phyloP scores from a whole-genome alignment of 1,140 invertebrate genomes.

The Proales similis region DNA sequence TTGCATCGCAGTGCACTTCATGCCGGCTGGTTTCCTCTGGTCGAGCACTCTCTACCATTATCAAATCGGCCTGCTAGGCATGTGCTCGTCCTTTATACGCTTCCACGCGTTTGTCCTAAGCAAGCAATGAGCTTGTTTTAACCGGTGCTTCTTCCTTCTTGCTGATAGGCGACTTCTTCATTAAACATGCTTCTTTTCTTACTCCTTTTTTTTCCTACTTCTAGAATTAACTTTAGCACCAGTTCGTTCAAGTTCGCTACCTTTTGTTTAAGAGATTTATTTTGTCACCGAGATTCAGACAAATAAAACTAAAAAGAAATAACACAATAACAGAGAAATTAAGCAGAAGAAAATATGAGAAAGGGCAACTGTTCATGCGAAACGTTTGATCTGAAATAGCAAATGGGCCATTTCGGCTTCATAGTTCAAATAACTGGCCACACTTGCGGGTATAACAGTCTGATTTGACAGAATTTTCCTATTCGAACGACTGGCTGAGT shows the following conservation, averaged over 20 bases:
- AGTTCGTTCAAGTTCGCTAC: no score
- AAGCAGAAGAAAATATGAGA: no score
- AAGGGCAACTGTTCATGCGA: no score
- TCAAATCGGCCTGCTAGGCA: conserved; percentile 28
- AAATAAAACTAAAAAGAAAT: not conserved
- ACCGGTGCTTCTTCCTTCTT: not conserved
- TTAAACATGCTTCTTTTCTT: not conserved
- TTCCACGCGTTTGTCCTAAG: conserved; percentile 32
- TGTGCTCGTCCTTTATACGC: conserved; percentile 15
- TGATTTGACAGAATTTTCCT: no score
- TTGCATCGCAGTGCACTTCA: conserved; percentile 33
- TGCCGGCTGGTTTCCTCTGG: conserved; percentile 35
- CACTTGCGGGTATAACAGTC: no score
- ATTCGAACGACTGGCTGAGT: no score
- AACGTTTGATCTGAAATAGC: no score
- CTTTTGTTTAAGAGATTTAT: not conserved
- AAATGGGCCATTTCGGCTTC: no score
- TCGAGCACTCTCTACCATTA: conserved; percentile 18
- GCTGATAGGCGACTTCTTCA: not conserved
- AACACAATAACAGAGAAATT: no score
- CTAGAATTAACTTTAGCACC: no score
- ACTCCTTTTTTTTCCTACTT: no score
- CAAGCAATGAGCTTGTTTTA: conserved; percentile 31
- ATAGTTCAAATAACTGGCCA: no score
- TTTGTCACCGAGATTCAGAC: not conserved